Percentiles rank a stretch among this genome's conserved stretches.
Evolutionary conservation across 2,797 vertebrate genomes (phyloP).

Genomic region (Leucoraja ocellata): DNA sequence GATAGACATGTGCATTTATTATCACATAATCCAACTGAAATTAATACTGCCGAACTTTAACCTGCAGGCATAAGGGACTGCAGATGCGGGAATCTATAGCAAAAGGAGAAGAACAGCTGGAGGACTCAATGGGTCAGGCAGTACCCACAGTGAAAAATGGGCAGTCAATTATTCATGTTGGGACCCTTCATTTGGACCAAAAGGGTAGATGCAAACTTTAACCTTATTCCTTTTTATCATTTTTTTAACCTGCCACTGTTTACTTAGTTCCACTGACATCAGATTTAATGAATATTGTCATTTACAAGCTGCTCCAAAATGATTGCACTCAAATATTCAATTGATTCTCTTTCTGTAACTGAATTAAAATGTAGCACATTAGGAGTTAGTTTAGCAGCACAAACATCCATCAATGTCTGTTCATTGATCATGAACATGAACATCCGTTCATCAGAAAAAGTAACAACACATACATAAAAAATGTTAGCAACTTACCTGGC

Average conservation of each 20-base stretch:
- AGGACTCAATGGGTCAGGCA: no score
- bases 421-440: no score
- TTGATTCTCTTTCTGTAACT: neutral
- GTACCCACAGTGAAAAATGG: no score
- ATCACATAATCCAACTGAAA: neutral
- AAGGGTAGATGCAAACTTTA: no score
- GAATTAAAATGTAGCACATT: neutral
- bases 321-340: neutral
- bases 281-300: neutral
- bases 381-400: neutral
- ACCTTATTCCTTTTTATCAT: neutral
- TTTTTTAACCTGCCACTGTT: neutral
- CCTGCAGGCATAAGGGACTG: no score
- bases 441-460: neutral
- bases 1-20: neutral
- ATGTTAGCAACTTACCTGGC: neutral
- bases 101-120: no score
- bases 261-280: neutral
- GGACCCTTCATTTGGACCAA: no score
- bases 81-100: no score
- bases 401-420: neutral
- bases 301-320: neutral
- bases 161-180: no score
- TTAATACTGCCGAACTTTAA: neutral
- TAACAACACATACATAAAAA: neutral